Evolutionary conservation across 2,113 vertebrate genomes (phyloP).

Genomic region (Brachypteracias leptosomus): DNA sequence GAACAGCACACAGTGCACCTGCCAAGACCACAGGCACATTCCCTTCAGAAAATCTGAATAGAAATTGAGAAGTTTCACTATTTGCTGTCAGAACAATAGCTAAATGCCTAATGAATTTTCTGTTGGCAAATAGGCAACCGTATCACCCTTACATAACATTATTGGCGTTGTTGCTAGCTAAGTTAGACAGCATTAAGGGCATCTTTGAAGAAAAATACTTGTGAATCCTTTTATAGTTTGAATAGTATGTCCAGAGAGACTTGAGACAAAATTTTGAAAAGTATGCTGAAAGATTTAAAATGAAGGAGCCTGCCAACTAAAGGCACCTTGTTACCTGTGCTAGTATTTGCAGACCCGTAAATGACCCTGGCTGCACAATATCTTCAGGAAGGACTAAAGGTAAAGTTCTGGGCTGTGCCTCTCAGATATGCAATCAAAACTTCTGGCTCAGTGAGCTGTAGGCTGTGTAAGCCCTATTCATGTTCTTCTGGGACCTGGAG

Average conservation of each 20-base stretch:
- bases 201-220: not conserved
- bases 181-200: not conserved
- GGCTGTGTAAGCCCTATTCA: not conserved
- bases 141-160: not conserved
- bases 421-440: not conserved
- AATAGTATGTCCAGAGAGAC: not conserved
- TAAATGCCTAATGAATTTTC: not conserved
- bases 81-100: not conserved
- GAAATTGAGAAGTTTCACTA: not conserved
- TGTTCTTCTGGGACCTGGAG: not conserved
- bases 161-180: not conserved
- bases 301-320: not conserved
- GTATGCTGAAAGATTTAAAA: not conserved
- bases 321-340: not conserved
- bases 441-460: not conserved
- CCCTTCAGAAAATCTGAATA: not conserved
- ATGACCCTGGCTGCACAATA: not conserved
- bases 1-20: not conserved
- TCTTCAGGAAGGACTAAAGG: slow-evolving; percentile 8
- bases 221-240: not conserved
- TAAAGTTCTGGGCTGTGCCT: not conserved
- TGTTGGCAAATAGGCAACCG: not conserved
- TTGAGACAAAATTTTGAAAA: not conserved
- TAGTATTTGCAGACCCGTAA: not conserved
- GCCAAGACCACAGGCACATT: not conserved